Evolutionary conservation across 2,797 vertebrate species (phyloP).

Genomic region (Vespertilio murinus): DNA sequence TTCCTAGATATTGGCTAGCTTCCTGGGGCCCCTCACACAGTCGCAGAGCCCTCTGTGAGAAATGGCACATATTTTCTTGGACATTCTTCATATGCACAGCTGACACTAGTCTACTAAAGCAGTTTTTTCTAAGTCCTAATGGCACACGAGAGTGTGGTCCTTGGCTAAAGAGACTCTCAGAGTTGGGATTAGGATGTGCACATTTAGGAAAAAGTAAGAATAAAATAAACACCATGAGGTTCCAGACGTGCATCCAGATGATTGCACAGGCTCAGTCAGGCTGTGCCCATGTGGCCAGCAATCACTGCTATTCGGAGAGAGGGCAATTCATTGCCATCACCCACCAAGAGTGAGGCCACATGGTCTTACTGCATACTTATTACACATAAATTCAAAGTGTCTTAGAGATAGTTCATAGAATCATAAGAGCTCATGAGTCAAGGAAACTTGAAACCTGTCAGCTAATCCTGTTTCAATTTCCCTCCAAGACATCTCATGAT

Average conservation of each 20-base stretch:
- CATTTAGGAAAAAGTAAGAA: neutral
- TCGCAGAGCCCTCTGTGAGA: neutral
- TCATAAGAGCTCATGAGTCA: neutral
- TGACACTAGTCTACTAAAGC: neutral
- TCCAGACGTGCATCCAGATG: neutral
- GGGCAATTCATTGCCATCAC: rapidly evolving
- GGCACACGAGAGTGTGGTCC: neutral
- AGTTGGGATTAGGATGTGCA: neutral
- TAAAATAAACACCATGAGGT: neutral
- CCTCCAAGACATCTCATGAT: neutral
- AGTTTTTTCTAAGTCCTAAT: neutral
- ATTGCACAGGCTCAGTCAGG: neutral
- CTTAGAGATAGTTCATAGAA: neutral
- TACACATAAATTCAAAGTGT: neutral
- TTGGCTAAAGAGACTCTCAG: neutral
- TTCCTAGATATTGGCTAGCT: neutral
- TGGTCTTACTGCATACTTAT: neutral
- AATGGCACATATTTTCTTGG: neutral
- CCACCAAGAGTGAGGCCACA: neutral
- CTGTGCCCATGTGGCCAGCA: too few species aligned
- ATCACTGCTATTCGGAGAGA: rapidly evolving
- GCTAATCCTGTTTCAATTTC: neutral
- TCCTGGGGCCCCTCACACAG: neutral
- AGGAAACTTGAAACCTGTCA: neutral
- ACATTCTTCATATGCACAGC: neutral